A percentile compares a stretch with the other conserved stretches of the same genome.
Conservation (phyloP, 1,140 invertebrate species). For the Hycleus cichorii region DNA sequence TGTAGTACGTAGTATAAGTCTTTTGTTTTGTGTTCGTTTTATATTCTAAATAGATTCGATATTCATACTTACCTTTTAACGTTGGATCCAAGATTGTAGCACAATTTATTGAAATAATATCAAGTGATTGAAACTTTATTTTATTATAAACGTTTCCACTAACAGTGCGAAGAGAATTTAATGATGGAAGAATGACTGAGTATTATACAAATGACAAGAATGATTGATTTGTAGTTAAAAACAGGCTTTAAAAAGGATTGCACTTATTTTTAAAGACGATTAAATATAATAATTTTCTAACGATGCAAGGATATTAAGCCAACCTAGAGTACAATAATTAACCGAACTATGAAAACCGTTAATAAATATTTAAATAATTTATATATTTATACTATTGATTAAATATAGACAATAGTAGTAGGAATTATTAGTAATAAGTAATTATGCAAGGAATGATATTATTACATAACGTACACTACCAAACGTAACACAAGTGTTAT, state of each 20-base stretch:
- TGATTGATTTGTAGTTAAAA: slow-evolving; percentile 26
- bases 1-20: too few relatives aligned
- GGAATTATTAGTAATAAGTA: slow-evolving; percentile 44
- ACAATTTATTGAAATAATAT: slow-evolving; percentile 10
- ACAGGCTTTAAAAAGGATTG: slow-evolving; percentile 32
- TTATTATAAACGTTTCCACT: slow-evolving; percentile 15
- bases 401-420: slow-evolving; percentile 41
- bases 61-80: slow-evolving; percentile 5
- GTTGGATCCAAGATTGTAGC: slow-evolving; percentile 22
- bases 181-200: slow-evolving; percentile 27
- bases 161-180: slow-evolving; percentile 19
- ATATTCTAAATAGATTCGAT: too few relatives aligned
- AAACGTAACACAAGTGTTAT: slow-evolving; percentile 46
- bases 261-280: slow-evolving; percentile 35
- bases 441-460: slow-evolving; percentile 45
- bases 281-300: slow-evolving; percentile 36
- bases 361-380: slow-evolving; percentile 40
- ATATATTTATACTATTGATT: slow-evolving; percentile 41
- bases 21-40: too few relatives aligned
- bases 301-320: slow-evolving; percentile 37
- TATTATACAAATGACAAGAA: slow-evolving; percentile 27
- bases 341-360: slow-evolving; percentile 35
- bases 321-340: slow-evolving; percentile 37
- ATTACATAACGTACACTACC: slow-evolving; percentile 46
- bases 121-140: slow-evolving; percentile 15